These are phyloP conservation scores for Potamilus streckersoni DNA, from an alignment of 1,140 invertebrate species.

Conservation along the genomic window DNA sequence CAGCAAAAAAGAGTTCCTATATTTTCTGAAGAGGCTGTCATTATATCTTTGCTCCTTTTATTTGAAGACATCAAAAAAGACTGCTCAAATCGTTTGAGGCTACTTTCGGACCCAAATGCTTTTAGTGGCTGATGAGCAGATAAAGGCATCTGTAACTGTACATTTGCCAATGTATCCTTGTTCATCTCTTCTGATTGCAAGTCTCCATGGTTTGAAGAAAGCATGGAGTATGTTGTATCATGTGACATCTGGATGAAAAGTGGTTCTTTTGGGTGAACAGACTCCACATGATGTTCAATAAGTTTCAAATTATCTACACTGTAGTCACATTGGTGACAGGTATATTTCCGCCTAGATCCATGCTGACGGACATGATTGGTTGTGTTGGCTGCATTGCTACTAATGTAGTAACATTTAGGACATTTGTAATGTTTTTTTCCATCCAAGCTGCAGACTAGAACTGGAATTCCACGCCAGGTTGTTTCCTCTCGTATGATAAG, in stretches of 20 bases:
- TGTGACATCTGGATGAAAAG: conserved; percentile 32
- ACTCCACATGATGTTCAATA: conserved; percentile 51
- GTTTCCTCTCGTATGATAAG: conserved; percentile 39
- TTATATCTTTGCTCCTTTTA: too few species aligned
- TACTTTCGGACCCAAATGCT: too few species aligned
- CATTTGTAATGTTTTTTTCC: conserved; percentile 55
- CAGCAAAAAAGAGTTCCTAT: conserved; percentile 27
- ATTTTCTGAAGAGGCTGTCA: too few species aligned
- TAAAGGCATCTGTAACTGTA: too few species aligned
- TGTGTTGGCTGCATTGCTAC: conserved; percentile 47
- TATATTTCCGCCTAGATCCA: conserved; percentile 45
- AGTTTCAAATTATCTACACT: conserved; percentile 49
- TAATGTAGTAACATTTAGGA: conserved; percentile 50
- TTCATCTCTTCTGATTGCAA: too few species aligned
- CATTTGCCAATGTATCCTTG: too few species aligned
- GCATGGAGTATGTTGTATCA: too few species aligned
- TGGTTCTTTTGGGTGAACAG: conserved; percentile 42
- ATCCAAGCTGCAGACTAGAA: conserved; percentile 45
- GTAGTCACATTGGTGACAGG: conserved; percentile 53
- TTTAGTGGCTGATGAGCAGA: too few species aligned
- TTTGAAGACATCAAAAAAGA: too few species aligned
- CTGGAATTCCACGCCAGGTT: conserved; percentile 43
- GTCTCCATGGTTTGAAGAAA: too few species aligned
- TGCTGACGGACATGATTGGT: conserved; percentile 53
- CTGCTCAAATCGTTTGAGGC: too few species aligned